phyloP scores from a whole-genome alignment of 64 coral and sea anemone genomes.

The Stylophora pistillata region DNA sequence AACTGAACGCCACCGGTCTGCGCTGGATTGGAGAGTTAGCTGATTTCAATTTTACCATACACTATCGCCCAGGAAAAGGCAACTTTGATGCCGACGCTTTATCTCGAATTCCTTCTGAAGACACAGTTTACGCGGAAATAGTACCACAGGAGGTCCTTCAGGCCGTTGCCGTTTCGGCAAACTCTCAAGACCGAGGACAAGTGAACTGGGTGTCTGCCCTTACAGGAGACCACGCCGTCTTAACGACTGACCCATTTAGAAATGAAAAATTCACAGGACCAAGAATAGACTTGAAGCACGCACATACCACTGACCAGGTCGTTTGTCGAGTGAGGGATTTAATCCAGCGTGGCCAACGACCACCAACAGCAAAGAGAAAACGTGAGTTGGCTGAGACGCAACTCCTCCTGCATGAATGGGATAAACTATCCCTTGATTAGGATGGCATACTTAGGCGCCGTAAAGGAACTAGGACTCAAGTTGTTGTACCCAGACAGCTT shows the following conservation, averaged over 20 bases:
- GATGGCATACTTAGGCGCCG: slow-evolving; percentile 20
- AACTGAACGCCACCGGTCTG: slow-evolving; percentile 34
- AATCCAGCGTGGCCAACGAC: slow-evolving; percentile 3
- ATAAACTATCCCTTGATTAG: slow-evolving; percentile 12
- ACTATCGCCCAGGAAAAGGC: slow-evolving; percentile 6
- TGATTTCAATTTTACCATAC: slow-evolving; percentile 50
- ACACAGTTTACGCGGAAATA: slow-evolving; percentile 8
- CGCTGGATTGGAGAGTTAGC: slow-evolving; percentile 39
- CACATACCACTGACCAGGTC: not conserved
- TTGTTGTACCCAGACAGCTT: slow-evolving; percentile 7
- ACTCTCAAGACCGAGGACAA: slow-evolving; percentile 1
- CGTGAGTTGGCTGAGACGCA: not conserved
- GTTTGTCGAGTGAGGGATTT: not conserved
- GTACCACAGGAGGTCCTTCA: slow-evolving; percentile 14
- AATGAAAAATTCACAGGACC: not conserved
- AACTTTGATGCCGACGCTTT: slow-evolving; percentile 19
- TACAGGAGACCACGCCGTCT: not conserved
- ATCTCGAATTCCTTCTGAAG: slow-evolving; percentile 1
- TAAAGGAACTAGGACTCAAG: slow-evolving; percentile 1
- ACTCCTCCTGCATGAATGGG: slow-evolving; percentile 41
- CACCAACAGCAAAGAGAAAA: not conserved
- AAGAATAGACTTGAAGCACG: not conserved
- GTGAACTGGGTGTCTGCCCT: slow-evolving; percentile 17
- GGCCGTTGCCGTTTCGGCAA: slow-evolving; percentile 12
- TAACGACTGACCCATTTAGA: not conserved